Evolutionary conservation across 2,113 vertebrate genomes (phyloP), one percentile per base, ranked within the genome.

Genomic region (Passerina amoena): DNA sequence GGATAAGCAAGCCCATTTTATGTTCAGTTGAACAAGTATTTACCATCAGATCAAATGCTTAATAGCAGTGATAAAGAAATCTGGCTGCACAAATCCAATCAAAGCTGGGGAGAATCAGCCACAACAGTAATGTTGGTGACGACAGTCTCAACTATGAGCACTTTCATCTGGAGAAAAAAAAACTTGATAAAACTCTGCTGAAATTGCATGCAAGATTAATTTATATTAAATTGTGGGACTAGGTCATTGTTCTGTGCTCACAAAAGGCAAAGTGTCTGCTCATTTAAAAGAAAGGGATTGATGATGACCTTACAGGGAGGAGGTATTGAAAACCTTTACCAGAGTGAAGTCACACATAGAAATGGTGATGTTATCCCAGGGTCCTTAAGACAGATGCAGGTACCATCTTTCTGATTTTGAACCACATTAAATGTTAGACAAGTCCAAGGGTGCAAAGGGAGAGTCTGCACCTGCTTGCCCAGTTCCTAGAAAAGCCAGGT

Each of bases 1-100:
- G 94, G 86, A 92, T 93, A 96, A 96, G 87, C 56, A 94, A 93
- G 71, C 47, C 90, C 54, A 68, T 95, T 94, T 92, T 86, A 82
- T 68, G 72, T 95, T 89, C 92, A 63, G n/a, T 92, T 88, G 92
- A 94, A 86, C 50, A 90, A 92, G 91, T 87, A 92, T 93, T 94
- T 96, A 60, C 87, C 53, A 77, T 88, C 87, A 96, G 84, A 96
- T 96, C 45, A 93, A 96, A 94, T 69, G 65, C 50, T 95, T 82
- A 94, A 88, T 63, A 94, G 31, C 30, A 84, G 65, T 0, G 56
- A 88, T 91, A 96, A 94, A 54, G 35, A 87, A 94, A 91, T 83
- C 47, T 75, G 79, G 42, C 71, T 7, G 22, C 75, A 86, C 61
- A 91, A 96, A 96, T 91, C 75, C 87, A 96, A 30, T 88, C 73